phyloP scores from a whole-genome alignment of 2,797 vertebrate species.

The Neosalanx taihuensis region DNA sequence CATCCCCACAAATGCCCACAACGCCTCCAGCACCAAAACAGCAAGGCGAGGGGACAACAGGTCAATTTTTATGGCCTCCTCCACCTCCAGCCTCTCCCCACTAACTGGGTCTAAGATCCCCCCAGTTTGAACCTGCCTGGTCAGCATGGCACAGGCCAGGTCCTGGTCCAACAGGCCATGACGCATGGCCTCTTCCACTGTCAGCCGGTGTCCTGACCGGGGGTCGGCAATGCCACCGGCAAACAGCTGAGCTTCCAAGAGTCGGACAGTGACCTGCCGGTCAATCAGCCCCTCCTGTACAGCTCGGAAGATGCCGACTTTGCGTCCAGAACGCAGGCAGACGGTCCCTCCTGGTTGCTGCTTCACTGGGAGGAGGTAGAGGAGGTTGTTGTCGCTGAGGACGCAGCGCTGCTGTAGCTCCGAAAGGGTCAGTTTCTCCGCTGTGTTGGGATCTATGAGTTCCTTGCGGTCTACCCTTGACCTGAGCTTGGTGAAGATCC shows the following conservation, averaged over 20 bases:
- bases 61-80: slow-evolving; percentile 79
- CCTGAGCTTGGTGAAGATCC: slow-evolving; percentile 69
- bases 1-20: slow-evolving; percentile 82
- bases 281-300: slow-evolving; percentile 91
- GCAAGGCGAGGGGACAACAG: slow-evolving; percentile 80
- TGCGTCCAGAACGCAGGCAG: slow-evolving; percentile 82
- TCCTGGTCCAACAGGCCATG: slow-evolving; percentile 86
- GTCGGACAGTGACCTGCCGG: slow-evolving; percentile 76
- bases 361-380: slow-evolving; percentile 84
- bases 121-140: slow-evolving; percentile 82
- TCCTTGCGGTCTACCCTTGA: slow-evolving; percentile 67
- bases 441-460: slow-evolving; percentile 92
- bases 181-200: slow-evolving; percentile 78
- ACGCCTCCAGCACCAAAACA: slow-evolving; percentile 83
- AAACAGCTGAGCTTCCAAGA: slow-evolving; percentile 92
- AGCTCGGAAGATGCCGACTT: slow-evolving; percentile 86
- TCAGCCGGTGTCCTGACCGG: slow-evolving; percentile 84
- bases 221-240: slow-evolving; percentile 92
- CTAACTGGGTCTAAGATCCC: slow-evolving; percentile 83
- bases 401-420: slow-evolving; percentile 83
- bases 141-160: slow-evolving; percentile 82
- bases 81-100: slow-evolving; percentile 78
- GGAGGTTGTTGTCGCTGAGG: slow-evolving; percentile 74
- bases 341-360: slow-evolving; percentile 85
- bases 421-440: slow-evolving; percentile 78